These are phyloP conservation scores for Leuciscus idus DNA, from an alignment of 2,113 vertebrate genomes.

Conservation along the genomic window DNA sequence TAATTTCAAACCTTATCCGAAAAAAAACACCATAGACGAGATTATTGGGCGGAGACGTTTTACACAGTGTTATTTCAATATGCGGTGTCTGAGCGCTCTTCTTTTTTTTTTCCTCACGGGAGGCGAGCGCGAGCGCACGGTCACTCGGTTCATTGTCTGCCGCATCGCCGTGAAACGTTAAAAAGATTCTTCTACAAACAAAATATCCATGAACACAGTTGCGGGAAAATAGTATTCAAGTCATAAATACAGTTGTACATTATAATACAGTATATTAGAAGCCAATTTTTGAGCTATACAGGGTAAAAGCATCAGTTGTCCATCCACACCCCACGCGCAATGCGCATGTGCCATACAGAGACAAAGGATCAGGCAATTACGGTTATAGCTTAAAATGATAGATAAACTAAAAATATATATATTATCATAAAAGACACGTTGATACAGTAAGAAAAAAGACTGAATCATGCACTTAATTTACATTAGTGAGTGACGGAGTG, in stretches of 20 bases:
- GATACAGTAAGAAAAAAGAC: background rate
- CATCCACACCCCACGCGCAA: constrained; percentile 76
- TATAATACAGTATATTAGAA: background rate
- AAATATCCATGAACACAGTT: background rate
- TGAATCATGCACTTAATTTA: background rate
- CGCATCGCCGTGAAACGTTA: constrained; percentile 28
- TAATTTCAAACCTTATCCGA: background rate
- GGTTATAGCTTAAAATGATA: constrained; percentile 47
- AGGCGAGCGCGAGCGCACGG: constrained; percentile 24
- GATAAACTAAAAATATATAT: background rate
- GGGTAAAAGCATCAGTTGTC: constrained; percentile 62
- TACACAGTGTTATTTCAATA: background rate
- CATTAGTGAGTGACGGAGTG: background rate
- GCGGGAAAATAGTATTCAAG: background rate
- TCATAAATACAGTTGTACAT: no score
- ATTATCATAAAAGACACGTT: background rate
- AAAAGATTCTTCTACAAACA: background rate
- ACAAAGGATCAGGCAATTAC: constrained; percentile 75
- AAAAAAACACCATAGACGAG: background rate
- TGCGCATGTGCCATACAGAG: constrained; percentile 77
- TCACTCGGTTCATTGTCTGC: constrained; percentile 43
- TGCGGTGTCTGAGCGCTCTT: background rate
- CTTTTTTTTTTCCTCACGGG: background rate
- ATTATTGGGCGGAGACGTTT: background rate
- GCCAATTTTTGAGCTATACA: constrained; percentile 54